Evolutionary conservation across 2,113 vertebrate species (phyloP), one percentile per base, ranked within the genome.

Genomic region (Phrynosoma blainvillii): DNA sequence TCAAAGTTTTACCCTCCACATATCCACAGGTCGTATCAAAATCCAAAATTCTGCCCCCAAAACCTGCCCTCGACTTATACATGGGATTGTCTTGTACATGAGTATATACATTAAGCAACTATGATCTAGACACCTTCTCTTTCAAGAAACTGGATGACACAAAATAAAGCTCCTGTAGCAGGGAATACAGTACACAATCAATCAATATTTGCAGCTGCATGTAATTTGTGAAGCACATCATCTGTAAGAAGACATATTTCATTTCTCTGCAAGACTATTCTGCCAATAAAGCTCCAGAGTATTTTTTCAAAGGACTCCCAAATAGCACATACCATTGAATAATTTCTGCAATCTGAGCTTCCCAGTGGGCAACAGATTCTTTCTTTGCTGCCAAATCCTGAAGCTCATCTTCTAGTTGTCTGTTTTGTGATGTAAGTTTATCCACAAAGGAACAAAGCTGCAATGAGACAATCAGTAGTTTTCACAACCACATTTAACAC

Each of bases 301-400:
- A 0, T 86, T 78, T 84, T 36, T 91, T 88, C 1, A 59, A 93
- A 87, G 42, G 66, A 88, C 79, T 65, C 74, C 56, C 47, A 56
- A 84, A 18, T 0, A 2, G 1, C 68, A 95, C 97, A 65, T 93
- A 99, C 99, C 99, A 99, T 87, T 99, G 99, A 93, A 99, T 99
- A 95, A 99, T 99, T 95, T 99, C 99, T 0, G 99, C 98, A 9
- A 99, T 99, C 96, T 99, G 99, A 20, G 99, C 99, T 93, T 99
- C 99, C 99, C 99, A 99, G 92, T 99, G 99, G 42, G 98, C 97
- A 12, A 98, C 98, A 0, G 98, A 98, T 92, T 99, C 98, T 93
- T 98, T 99, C 95, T 99, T 99, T 23, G 98, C 97, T 0, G 98
- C 97, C 89, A 98, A 91, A 23, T 98, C 98, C 94, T 98, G 98